Conservation (phyloP, 2,797 vertebrate species). For the Sus cebifrons region DNA sequence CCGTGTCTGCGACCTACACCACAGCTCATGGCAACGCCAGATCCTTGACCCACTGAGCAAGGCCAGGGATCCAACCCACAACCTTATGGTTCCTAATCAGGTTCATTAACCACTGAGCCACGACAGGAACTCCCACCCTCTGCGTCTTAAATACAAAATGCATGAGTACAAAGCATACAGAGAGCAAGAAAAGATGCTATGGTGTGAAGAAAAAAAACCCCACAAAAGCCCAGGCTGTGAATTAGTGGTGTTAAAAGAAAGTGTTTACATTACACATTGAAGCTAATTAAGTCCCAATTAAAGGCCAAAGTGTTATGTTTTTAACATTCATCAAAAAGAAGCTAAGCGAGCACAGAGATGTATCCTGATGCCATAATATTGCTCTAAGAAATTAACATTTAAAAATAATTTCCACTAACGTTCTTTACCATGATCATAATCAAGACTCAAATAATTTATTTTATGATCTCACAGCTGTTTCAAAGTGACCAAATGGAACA, state of each 20-base stretch:
- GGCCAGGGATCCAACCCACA: too few species aligned
- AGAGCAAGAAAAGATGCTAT: neutral
- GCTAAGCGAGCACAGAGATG: neutral
- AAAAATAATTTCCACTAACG: neutral
- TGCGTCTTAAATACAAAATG: neutral
- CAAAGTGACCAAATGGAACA: neutral
- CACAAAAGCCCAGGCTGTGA: neutral
- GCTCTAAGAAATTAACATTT: conserved; percentile 16
- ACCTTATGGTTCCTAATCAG: too few species aligned
- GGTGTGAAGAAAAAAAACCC: neutral
- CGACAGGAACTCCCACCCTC: neutral
- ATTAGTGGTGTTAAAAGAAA: conserved; percentile 37
- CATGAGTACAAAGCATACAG: neutral
- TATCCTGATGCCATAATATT: neutral
- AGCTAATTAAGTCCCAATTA: conserved; percentile 69
- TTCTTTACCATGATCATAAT: too few species aligned
- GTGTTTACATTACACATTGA: conserved; percentile 29
- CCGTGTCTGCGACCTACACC: too few species aligned
- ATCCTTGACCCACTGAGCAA: too few species aligned
- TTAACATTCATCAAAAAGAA: conserved; percentile 57
- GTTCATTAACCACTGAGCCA: too few species aligned
- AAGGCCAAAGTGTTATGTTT: conserved; percentile 55
- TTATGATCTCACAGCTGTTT: neutral
- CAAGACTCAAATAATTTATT: neutral
- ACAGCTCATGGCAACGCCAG: too few species aligned